These are phyloP conservation scores for Pithys albifrons DNA, from an alignment of 2,113 vertebrate species.

Conservation along the genomic window DNA sequence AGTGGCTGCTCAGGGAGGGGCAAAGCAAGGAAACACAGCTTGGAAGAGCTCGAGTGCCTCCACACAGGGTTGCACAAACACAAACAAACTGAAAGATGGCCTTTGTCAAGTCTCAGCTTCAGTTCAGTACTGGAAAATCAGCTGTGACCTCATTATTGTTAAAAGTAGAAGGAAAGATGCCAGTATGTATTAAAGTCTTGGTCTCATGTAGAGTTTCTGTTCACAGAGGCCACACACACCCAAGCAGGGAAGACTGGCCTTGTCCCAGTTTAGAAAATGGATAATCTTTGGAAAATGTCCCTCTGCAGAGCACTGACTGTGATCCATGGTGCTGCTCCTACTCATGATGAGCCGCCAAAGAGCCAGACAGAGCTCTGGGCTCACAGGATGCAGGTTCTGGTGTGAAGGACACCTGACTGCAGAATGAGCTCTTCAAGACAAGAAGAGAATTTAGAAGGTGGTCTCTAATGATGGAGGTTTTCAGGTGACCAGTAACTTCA, in stretches of 20 bases:
- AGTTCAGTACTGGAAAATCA: background rate
- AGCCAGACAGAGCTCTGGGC: background rate
- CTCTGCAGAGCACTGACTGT: background rate
- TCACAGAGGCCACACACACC: background rate
- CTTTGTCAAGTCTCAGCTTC: background rate
- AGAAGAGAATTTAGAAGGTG: background rate
- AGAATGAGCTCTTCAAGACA: background rate
- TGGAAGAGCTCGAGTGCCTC: background rate
- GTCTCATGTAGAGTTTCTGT: background rate
- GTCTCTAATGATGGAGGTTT: background rate
- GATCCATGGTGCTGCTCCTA: background rate
- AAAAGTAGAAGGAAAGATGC: background rate
- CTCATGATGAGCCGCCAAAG: accelerated
- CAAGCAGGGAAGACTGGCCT: background rate
- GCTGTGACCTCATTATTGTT: background rate
- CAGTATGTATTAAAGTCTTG: background rate
- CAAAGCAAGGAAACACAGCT: background rate
- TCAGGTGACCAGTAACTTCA: background rate
- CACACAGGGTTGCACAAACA: accelerated
- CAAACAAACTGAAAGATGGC: background rate
- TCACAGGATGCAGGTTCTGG: background rate
- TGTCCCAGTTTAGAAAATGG: background rate
- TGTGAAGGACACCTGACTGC: background rate
- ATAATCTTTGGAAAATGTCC: background rate
- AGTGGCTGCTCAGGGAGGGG: background rate